Conservation (phyloP, 2,888 invertebrate genomes). For the Noctuana brunneofusca region DNA sequence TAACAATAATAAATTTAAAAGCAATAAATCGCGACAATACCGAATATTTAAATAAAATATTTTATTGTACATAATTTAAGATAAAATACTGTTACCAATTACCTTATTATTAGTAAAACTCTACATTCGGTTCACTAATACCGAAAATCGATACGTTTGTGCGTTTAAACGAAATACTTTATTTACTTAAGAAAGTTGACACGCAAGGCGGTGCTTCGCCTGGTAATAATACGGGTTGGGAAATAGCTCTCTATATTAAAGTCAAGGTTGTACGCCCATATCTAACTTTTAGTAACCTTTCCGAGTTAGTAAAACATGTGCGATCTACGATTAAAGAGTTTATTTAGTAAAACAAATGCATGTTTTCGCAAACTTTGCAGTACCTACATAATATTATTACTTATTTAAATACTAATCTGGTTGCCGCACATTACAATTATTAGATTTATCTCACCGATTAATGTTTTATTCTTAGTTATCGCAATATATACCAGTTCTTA, state of each 20-base stretch:
- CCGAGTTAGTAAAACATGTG: neutral
- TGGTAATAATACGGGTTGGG: slow-evolving; percentile 5
- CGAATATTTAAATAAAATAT: too few species aligned
- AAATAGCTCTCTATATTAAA: slow-evolving; percentile 22
- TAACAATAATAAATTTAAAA: too few species aligned
- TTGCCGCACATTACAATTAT: too few species aligned
- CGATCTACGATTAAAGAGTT: neutral
- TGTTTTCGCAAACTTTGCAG: too few species aligned
- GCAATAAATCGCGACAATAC: too few species aligned
- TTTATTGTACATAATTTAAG: too few species aligned
- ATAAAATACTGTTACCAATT: too few species aligned
- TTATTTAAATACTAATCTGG: too few species aligned
- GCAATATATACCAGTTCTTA: neutral
- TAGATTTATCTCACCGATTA: neutral
- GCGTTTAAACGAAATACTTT: slow-evolving; percentile 25
- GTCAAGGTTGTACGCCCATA: slow-evolving; percentile 18
- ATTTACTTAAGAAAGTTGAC: slow-evolving; percentile 31
- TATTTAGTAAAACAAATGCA: too few species aligned
- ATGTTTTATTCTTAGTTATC: neutral
- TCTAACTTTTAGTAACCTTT: slow-evolving; percentile 9
- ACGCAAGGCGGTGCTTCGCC: slow-evolving; percentile 23
- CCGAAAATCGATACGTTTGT: slow-evolving; percentile 20
- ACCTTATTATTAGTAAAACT: too few species aligned
- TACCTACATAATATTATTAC: too few species aligned
- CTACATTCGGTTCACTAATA: neutral